phyloP scores from a whole-genome alignment of 1,140 invertebrate species.

The Drosophila ercepeae region DNA sequence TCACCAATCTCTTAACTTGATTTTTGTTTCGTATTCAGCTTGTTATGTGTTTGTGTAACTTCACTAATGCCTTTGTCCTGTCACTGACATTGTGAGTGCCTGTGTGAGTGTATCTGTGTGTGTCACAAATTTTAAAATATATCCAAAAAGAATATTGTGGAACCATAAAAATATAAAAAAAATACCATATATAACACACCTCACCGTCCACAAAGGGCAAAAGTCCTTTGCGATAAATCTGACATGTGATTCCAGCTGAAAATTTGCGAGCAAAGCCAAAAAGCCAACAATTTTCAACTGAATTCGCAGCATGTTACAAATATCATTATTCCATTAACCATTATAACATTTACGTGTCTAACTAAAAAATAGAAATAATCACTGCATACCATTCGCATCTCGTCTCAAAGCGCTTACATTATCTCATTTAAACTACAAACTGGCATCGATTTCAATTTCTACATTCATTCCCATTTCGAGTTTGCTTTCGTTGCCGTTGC shows the following conservation, averaged over 20 bases:
- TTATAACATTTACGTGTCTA: conserved; percentile 17
- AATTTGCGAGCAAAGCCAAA: neutral
- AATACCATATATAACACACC: neutral
- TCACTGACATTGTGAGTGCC: conserved; percentile 44
- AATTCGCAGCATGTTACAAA: conserved; percentile 33
- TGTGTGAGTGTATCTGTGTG: conserved; percentile 24
- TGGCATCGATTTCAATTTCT: neutral
- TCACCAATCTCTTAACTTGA: conserved; percentile 44
- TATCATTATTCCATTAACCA: conserved; percentile 35
- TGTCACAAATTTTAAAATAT: conserved; percentile 24
- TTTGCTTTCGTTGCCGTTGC: conserved; percentile 27
- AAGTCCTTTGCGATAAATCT: conserved; percentile 20
- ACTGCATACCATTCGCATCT: conserved; percentile 8
- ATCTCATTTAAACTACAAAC: conserved; percentile 9
- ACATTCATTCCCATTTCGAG: conserved; percentile 5
- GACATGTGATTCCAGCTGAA: conserved; percentile 31
- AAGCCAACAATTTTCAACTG: conserved; percentile 9
- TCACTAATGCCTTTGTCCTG: conserved; percentile 49
- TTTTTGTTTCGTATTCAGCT: conserved; percentile 36
- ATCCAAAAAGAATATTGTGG: conserved; percentile 7
- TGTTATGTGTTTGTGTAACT: conserved; percentile 50
- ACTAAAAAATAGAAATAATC: conserved; percentile 41
- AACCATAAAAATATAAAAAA: conserved; percentile 6
- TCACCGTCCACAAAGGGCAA: conserved; percentile 27
- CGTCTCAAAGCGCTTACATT: conserved; percentile 11